Evolutionary conservation across 2,888 invertebrate species (phyloP).

Genomic region (Acleris emargana): DNA sequence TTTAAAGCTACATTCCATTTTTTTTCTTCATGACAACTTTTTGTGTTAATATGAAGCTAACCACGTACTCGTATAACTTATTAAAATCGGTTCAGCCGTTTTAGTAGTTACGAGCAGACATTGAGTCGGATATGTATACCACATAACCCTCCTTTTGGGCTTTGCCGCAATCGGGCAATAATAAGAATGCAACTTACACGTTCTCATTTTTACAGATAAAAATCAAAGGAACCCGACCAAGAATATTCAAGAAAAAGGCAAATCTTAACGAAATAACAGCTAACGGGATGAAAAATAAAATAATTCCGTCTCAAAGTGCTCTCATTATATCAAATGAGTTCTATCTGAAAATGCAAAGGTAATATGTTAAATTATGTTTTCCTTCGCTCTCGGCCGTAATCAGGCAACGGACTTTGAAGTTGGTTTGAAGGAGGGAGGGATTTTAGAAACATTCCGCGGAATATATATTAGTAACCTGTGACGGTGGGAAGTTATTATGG

Average conservation of each 20-base stretch:
- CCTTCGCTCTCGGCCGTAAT: constrained; percentile 4
- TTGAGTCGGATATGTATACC: no score
- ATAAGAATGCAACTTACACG: no score
- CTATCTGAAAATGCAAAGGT: constrained; percentile 21
- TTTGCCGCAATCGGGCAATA: no score
- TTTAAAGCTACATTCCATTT: no score
- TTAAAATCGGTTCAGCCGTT: no score
- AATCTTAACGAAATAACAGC: constrained; percentile 8
- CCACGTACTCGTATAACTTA: no score
- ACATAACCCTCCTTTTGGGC: no score
- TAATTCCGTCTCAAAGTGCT: constrained; percentile 22
- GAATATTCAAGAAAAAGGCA: constrained; percentile 2
- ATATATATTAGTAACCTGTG: background rate
- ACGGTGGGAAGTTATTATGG: no score
- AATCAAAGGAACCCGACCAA: background rate
- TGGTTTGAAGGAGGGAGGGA: background rate
- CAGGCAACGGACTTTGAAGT: background rate
- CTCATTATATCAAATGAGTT: constrained; percentile 25
- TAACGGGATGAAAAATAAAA: constrained; percentile 16
- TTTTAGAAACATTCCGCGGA: background rate
- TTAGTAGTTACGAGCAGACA: no score
- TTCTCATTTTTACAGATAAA: background rate
- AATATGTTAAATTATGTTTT: constrained; percentile 24
- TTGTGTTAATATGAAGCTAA: no score
- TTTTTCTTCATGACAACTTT: no score